Percentiles rank a stretch among this genome's conserved stretches.
These are phyloP conservation scores for Sisyra terminalis DNA, from an alignment of 2,888 invertebrate species.

Conservation along the genomic window DNA sequence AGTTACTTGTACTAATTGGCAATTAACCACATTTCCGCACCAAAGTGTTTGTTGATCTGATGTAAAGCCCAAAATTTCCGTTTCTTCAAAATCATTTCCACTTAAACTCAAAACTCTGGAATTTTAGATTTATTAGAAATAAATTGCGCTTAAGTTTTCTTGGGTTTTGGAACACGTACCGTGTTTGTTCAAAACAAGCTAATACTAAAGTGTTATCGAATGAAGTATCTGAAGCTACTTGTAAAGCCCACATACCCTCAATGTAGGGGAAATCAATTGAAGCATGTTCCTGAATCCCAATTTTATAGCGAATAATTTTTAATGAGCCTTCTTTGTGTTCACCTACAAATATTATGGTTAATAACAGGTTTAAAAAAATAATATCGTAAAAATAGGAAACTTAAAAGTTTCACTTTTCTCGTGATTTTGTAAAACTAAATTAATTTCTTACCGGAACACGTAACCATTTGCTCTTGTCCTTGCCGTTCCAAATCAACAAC, in stretches of 20 bases:
- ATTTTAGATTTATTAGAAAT: conserved; percentile 11
- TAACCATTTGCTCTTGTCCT: conserved; percentile 95
- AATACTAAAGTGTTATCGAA: conserved; percentile 83
- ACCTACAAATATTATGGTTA: conserved; percentile 33
- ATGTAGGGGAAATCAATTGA: conserved; percentile 94
- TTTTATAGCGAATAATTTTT: conserved; percentile 93
- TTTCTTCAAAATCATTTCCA: conserved; percentile 97
- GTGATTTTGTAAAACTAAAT: too few species aligned
- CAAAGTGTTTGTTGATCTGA: conserved; percentile 87
- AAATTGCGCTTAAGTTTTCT: too few species aligned
- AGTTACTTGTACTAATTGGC: conserved; percentile 66
- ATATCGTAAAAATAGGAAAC: too few species aligned
- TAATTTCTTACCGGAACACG: conserved; percentile 95
- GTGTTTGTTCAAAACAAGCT: conserved; percentile 93
- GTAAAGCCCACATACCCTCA: conserved; percentile 96
- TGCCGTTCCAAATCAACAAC: conserved; percentile 93
- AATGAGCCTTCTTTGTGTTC: conserved; percentile 95
- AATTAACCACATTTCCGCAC: conserved; percentile 76
- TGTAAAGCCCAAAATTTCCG: conserved; percentile 81
- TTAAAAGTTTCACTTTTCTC: too few species aligned
- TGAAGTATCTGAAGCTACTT: conserved; percentile 41
- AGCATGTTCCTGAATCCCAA: conserved; percentile 96
- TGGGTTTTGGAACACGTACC: conserved; percentile 27
- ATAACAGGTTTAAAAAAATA: too few species aligned
- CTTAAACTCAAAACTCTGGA: conserved; percentile 65